A percentile compares a stretch with the other conserved stretches of the same genome.
These are phyloP conservation scores for Stictocephala bisonia DNA, from an alignment of 2,888 invertebrate genomes.

Conservation along the genomic window DNA sequence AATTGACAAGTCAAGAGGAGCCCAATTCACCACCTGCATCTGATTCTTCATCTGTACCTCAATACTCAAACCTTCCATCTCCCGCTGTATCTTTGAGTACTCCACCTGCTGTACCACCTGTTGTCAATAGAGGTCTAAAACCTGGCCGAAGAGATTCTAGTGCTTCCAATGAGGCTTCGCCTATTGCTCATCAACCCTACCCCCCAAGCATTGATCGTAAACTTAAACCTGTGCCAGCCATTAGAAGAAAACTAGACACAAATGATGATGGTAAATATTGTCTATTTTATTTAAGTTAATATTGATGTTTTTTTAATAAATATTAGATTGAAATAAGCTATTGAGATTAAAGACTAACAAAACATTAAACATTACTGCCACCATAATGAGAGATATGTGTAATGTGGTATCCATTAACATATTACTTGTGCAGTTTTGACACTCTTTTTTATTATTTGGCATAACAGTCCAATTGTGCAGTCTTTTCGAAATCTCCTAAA, in stretches of 20 bases:
- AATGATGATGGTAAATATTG: constrained; percentile 43
- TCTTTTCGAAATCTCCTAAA: too few species aligned
- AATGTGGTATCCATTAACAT: too few species aligned
- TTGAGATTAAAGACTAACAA: background rate
- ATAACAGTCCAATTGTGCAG: too few species aligned
- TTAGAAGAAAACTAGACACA: constrained; percentile 42
- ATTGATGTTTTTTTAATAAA: background rate
- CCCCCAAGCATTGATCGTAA: constrained; percentile 64
- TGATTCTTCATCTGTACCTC: constrained; percentile 66
- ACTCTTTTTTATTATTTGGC: too few species aligned
- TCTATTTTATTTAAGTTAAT: background rate
- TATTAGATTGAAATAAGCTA: background rate
- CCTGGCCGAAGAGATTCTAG: constrained; percentile 72
- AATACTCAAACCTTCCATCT: constrained; percentile 72
- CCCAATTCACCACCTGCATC: constrained; percentile 64
- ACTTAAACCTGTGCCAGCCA: constrained; percentile 62
- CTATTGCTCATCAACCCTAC: constrained; percentile 58
- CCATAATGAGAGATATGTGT: too few species aligned
- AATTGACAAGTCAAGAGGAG: constrained; percentile 58
- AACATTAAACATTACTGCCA: background rate
- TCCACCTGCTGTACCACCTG: constrained; percentile 69
- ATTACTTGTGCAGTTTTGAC: too few species aligned
- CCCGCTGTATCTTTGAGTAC: constrained; percentile 62
- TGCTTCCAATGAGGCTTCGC: constrained; percentile 66
- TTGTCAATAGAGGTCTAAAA: constrained; percentile 84